Evolutionary conservation across 1,140 invertebrate species (phyloP).

Genomic region (Bombus fervidus): DNA sequence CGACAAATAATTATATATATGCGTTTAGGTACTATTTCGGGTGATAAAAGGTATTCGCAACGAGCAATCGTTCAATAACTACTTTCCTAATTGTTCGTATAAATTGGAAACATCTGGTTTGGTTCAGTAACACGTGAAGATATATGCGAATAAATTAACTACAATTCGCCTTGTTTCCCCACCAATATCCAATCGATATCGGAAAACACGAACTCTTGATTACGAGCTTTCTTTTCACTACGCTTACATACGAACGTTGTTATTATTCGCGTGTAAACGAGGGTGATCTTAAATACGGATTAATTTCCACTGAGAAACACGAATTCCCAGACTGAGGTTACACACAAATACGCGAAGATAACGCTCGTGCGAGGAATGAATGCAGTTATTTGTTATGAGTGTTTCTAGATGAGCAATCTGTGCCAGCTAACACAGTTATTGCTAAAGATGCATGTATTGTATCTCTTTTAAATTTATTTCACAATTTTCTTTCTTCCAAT

Average conservation of each 20-base stretch:
- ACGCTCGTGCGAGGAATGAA: conserved; percentile 37
- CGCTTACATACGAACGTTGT: neutral
- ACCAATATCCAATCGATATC: neutral
- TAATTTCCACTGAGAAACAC: neutral
- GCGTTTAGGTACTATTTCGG: neutral
- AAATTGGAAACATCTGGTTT: neutral
- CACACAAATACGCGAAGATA: conserved; percentile 48
- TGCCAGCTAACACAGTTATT: no score
- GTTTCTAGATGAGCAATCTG: no score
- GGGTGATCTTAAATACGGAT: neutral
- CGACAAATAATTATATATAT: neutral
- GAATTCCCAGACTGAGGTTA: conserved; percentile 30
- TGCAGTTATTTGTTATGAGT: conserved; percentile 60
- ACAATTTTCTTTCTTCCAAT: no score
- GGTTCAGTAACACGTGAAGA: neutral
- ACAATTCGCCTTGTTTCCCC: neutral
- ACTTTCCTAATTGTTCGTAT: no score
- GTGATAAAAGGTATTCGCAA: neutral
- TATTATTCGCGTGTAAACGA: neutral
- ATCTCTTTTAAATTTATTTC: no score
- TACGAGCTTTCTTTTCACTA: neutral
- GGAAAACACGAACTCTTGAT: neutral
- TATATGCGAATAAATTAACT: neutral
- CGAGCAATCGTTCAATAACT: no score
- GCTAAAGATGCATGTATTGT: no score